phyloP scores from a whole-genome alignment of 1,140 invertebrate species.

The Stegodyphus dumicola region DNA sequence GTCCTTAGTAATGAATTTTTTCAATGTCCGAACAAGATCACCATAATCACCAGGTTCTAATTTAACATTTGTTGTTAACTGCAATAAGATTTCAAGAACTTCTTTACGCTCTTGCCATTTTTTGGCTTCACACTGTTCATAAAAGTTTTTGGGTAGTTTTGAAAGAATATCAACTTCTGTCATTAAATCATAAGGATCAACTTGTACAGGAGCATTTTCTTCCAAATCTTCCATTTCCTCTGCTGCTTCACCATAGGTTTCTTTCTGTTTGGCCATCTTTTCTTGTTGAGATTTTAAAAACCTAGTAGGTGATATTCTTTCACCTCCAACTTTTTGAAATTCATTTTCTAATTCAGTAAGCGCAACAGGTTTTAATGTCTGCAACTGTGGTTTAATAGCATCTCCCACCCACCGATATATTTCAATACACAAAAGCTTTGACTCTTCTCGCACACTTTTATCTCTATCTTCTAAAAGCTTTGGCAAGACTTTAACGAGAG shows the following conservation, averaged over 20 bases:
- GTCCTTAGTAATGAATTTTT: slow-evolving; percentile 92
- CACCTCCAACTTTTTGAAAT: slow-evolving; percentile 80
- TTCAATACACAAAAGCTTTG: slow-evolving; percentile 88
- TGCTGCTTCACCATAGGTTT: slow-evolving; percentile 70
- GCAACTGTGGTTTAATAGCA: slow-evolving; percentile 87
- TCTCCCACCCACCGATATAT: slow-evolving; percentile 92
- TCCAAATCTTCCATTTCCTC: slow-evolving; percentile 64
- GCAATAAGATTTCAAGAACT: slow-evolving; percentile 83
- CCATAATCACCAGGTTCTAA: slow-evolving; percentile 92
- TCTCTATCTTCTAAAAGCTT: slow-evolving; percentile 89
- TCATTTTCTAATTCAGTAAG: slow-evolving; percentile 85
- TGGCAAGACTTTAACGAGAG: slow-evolving; percentile 87
- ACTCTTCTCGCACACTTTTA: slow-evolving; percentile 91
- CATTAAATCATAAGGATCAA: slow-evolving; percentile 91
- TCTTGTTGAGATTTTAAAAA: slow-evolving; percentile 91
- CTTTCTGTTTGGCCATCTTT: slow-evolving; percentile 76
- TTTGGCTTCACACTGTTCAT: slow-evolving; percentile 88
- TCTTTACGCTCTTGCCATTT: slow-evolving; percentile 98
- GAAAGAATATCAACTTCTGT: slow-evolving; percentile 93
- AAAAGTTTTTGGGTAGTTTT: slow-evolving; percentile 95
- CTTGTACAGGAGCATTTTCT: slow-evolving; percentile 52
- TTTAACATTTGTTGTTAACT: slow-evolving; percentile 81
- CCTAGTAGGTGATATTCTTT: slow-evolving; percentile 80
- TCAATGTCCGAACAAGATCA: slow-evolving; percentile 86
- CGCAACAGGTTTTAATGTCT: slow-evolving; percentile 86